phyloP scores from a whole-genome alignment of 2,888 invertebrate genomes.

The Chrysolina haemoptera region DNA sequence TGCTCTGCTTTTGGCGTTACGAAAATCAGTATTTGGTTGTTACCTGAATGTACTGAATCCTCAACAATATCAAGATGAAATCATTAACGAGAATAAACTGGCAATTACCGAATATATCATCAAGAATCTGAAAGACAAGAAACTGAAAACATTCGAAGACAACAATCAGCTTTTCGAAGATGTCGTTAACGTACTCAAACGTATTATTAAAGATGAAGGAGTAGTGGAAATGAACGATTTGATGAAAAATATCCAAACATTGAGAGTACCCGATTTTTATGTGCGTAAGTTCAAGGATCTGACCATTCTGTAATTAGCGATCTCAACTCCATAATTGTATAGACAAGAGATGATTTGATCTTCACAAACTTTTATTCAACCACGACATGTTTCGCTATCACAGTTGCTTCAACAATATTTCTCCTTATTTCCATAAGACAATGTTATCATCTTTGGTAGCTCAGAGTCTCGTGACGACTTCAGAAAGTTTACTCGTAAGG shows the following conservation, averaged over 20 bases:
- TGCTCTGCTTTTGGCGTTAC: slow-evolving; percentile 39
- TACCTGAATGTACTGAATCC: slow-evolving; percentile 59
- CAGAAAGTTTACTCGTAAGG: too few species aligned
- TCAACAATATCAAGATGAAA: slow-evolving; percentile 56
- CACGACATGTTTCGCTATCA: too few species aligned
- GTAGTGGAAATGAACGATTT: slow-evolving; percentile 58
- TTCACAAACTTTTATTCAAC: too few species aligned
- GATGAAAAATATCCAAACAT: slow-evolving; percentile 51
- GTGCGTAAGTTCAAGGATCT: slow-evolving; percentile 45
- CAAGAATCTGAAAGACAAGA: slow-evolving; percentile 48
- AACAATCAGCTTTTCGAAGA: slow-evolving; percentile 58
- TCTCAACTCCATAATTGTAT: too few species aligned
- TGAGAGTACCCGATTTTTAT: slow-evolving; percentile 58
- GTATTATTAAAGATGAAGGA: slow-evolving; percentile 55
- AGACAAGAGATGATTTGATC: too few species aligned
- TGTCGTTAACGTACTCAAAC: slow-evolving; percentile 52
- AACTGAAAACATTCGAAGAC: slow-evolving; percentile 50
- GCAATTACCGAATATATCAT: slow-evolving; percentile 57
- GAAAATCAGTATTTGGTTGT: slow-evolving; percentile 59
- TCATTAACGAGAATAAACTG: slow-evolving; percentile 59
- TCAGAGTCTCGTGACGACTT: too few species aligned
- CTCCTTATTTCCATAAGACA: too few species aligned
- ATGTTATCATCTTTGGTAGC: too few species aligned
- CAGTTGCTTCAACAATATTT: too few species aligned
- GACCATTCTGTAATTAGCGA: too few species aligned